phyloP scores from a whole-genome alignment of 2,888 invertebrate genomes.

The Linnaemya vulpina region DNA sequence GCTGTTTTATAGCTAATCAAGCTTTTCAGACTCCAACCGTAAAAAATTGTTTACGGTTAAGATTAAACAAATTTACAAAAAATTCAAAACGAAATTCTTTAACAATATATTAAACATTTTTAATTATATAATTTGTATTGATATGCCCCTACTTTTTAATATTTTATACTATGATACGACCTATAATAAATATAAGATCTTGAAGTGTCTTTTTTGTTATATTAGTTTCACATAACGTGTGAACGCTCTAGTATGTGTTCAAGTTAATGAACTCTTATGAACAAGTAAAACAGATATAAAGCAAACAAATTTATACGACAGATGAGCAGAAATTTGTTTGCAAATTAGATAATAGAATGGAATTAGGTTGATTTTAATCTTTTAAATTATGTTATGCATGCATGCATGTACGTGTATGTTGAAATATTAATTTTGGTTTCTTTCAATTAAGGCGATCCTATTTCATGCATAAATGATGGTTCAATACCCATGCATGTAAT shows the following conservation, averaged over 20 bases:
- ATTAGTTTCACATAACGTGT: slow-evolving; percentile 8
- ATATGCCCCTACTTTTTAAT: no score
- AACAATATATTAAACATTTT: no score
- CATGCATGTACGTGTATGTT: not conserved
- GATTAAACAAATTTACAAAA: no score
- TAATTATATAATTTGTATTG: no score
- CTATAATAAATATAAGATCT: not conserved
- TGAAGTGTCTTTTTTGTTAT: not conserved
- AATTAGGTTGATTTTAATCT: slow-evolving; percentile 55
- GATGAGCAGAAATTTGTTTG: slow-evolving; percentile 39
- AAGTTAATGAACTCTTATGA: slow-evolving; percentile 47
- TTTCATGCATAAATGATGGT: slow-evolving; percentile 92
- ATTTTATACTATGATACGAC: no score
- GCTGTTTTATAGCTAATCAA: no score
- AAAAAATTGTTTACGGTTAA: no score
- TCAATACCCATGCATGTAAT: slow-evolving; percentile 91
- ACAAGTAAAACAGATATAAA: slow-evolving; percentile 28
- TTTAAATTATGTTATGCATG: slow-evolving; percentile 33
- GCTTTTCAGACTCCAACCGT: no score
- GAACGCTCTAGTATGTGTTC: not conserved
- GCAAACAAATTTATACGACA: slow-evolving; percentile 37
- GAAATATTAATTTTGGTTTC: slow-evolving; percentile 36
- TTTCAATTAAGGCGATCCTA: slow-evolving; percentile 89
- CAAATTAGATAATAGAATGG: slow-evolving; percentile 41
- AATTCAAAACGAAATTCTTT: no score